Evolutionary conservation across 2,797 vertebrate genomes (phyloP).

Genomic region (Acestrorhynchus altus): DNA sequence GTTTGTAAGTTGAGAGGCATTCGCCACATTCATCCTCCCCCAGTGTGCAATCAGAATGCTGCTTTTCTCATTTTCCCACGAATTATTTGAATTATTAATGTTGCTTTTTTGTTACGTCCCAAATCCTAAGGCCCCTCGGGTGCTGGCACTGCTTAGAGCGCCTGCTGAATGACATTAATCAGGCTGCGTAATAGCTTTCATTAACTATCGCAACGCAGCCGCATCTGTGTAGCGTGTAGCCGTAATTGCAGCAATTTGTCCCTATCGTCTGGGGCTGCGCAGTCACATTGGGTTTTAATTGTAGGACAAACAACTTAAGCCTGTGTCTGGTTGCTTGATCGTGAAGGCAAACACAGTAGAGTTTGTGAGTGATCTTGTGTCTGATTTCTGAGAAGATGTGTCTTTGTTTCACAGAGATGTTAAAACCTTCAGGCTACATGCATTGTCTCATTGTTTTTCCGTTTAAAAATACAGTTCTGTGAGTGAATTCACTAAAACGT

Average conservation of each 20-base stretch:
- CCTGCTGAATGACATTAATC: slow-evolving; percentile 71
- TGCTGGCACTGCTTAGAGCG: slow-evolving; percentile 52
- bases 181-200: slow-evolving; percentile 72
- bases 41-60: slow-evolving; percentile 3
- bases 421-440: too few species aligned
- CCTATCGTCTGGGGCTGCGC: slow-evolving; percentile 68
- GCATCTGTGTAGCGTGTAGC: slow-evolving; percentile 74
- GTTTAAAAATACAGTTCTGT: too few species aligned
- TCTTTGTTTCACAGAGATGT: slow-evolving; percentile 7
- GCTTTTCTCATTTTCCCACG: slow-evolving; percentile 33
- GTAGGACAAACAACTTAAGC: slow-evolving; percentile 69
- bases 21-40: slow-evolving; percentile 8
- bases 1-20: slow-evolving; percentile 3
- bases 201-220: slow-evolving; percentile 76
- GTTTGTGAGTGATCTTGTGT: slow-evolving; percentile 15
- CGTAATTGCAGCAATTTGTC: slow-evolving; percentile 80
- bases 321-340: slow-evolving; percentile 43
- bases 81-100: slow-evolving; percentile 63
- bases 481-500: too few species aligned
- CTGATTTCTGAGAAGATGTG: neutral
- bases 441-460: too few species aligned
- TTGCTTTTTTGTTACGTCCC: slow-evolving; percentile 48
- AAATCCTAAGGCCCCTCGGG: slow-evolving; percentile 66
- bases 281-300: slow-evolving; percentile 70
- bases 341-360: slow-evolving; percentile 20